Base-by-base conservation (phyloP, 2,797 vertebrate genomes). In the Cirrhinus molitorella region DNA sequence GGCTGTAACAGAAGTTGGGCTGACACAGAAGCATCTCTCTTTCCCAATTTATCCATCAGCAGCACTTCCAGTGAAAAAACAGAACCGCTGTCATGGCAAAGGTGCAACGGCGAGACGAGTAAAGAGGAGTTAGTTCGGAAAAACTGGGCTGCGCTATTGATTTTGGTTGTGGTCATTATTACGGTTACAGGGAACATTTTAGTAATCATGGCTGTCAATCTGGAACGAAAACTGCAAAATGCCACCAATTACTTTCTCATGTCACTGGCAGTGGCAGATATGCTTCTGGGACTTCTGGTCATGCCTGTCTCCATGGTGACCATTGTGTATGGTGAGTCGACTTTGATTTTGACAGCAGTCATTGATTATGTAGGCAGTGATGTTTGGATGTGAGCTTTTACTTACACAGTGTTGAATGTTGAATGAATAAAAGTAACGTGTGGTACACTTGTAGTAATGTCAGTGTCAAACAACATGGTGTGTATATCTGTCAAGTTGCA, bases 231-330 rank as follows among this genome's bases (percentile, higher is more conserved):
- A 90, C 96, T 99, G 88, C 97, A 99, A 92, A 99, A 98, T 17
- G 98, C 98, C 90, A 99, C 97, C 59, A 99, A 99, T 93, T 99
- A 99, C 87, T 99, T 99, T 92, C 91, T 99, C 93, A 99, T 98
- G 97, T 99, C 98, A 16, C 96, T 99, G 89, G 98, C 98, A 7
- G 96, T 97, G 81, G 96, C 98, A 6, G 98, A 99, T 91, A 98
- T 99, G 96, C 96, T 99, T 80, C 93, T 99, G 80, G 98, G 98
- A 84, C 94, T 98, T 91, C 92, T 99, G 90, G 97, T 99, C 92
- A 99, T 99, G 98, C 98, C 98, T 0, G 94, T 99, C 87, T 98
- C 98, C 92, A 98, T 97, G 96, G 91, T 99, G 93, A 99, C 96
- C 90, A 97, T 99, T 89, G 92, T 99, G 19, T 98, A 98, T 14